Conservation (phyloP, 2,888 invertebrate genomes). For the Julus scandinavius region DNA sequence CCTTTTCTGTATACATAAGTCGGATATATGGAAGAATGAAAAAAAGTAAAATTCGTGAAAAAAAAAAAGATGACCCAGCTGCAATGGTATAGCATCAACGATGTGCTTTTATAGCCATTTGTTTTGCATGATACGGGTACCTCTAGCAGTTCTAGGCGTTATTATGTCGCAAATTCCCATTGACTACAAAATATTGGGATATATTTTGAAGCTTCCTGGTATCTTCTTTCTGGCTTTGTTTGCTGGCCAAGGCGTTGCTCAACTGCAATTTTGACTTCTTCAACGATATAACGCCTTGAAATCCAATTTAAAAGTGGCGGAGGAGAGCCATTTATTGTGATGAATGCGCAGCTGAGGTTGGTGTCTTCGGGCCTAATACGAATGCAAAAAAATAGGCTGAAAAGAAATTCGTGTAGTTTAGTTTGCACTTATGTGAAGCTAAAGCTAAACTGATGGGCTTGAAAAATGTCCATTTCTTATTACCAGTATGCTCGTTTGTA, state of each 20-base stretch:
- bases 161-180: constrained; percentile 43
- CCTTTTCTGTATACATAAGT: background rate
- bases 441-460: background rate
- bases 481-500: too few relatives aligned
- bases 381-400: background rate
- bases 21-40: background rate
- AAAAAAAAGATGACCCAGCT: background rate
- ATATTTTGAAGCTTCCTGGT: background rate
- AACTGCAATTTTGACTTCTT: constrained; percentile 14
- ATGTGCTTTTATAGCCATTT: constrained; percentile 36
- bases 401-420: constrained; percentile 30
- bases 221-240: background rate
- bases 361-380: constrained; percentile 7
- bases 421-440: background rate
- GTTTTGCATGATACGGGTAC: constrained; percentile 17
- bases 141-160: background rate
- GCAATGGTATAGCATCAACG: background rate
- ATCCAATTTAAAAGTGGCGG: constrained; percentile 39
- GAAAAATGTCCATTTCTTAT: background rate
- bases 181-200: constrained; percentile 40
- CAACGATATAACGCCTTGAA: constrained; percentile 37
- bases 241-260: background rate
- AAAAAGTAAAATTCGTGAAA: background rate
- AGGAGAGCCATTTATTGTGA: constrained; percentile 38
- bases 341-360: constrained; percentile 29